A percentile compares a stretch with the other conserved stretches of the same genome.
These are phyloP conservation scores for Fulica atra DNA, from an alignment of 2,113 vertebrate genomes.

Conservation along the genomic window DNA sequence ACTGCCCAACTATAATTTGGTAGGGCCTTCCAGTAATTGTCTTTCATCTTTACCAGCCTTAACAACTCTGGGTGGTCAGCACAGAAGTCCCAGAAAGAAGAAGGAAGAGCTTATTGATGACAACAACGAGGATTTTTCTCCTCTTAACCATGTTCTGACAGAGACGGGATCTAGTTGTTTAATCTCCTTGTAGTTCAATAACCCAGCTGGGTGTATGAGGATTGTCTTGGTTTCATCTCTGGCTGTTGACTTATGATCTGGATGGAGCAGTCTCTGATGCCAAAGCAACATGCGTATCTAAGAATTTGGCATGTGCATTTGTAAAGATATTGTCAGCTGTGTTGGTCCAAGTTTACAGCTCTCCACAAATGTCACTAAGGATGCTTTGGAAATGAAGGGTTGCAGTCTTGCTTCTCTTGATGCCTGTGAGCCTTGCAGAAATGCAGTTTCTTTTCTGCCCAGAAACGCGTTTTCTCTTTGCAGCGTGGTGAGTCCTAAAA, in stretches of 20 bases:
- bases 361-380: background rate
- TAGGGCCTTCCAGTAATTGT: background rate
- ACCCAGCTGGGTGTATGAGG: background rate
- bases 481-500: background rate
- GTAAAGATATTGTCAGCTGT: background rate
- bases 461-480: background rate
- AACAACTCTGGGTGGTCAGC: background rate
- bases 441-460: background rate
- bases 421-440: background rate
- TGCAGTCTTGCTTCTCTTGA: background rate
- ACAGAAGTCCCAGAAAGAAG: background rate
- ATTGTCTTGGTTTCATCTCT: background rate
- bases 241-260: background rate
- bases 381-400: background rate
- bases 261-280: background rate
- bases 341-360: fast-evolving
- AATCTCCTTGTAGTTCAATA: background rate
- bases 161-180: background rate
- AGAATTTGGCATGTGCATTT: background rate
- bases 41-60: background rate
- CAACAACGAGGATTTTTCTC: background rate
- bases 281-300: background rate
- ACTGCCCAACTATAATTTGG: background rate
- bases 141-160: background rate
- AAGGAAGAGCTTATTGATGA: background rate